Evolutionary conservation across 1,140 invertebrate genomes (phyloP).

Genomic region (Tetragnatha versicolor): DNA sequence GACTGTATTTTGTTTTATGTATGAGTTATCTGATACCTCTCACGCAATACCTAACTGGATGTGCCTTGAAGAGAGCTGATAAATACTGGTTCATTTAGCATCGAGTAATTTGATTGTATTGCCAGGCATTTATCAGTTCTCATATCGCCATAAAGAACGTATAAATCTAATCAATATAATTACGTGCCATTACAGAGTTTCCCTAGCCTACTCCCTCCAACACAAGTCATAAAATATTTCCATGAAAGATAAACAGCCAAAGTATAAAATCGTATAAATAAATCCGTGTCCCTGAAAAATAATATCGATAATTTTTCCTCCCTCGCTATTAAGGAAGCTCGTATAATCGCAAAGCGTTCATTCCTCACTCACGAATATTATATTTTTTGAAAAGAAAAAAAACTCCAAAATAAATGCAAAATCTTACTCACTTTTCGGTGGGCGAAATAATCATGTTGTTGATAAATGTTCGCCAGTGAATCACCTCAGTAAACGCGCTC

Average conservation of each 20-base stretch:
- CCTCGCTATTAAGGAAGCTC: background rate
- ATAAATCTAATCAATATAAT: no score
- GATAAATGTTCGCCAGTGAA: constrained; percentile 46
- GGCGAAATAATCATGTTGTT: constrained; percentile 46
- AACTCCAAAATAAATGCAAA: constrained; percentile 18
- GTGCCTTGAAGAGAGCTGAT: no score
- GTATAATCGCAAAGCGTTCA: background rate
- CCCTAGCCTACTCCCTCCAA: no score
- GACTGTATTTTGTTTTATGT: no score
- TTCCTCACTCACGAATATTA: constrained; percentile 46
- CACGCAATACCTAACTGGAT: no score
- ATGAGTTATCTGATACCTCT: no score
- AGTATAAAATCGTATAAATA: background rate
- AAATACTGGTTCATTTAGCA: no score
- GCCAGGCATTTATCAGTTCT: no score
- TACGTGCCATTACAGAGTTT: no score
- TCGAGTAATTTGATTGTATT: no score
- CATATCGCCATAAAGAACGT: no score
- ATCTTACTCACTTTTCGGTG: background rate
- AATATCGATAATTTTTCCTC: constrained; percentile 10
- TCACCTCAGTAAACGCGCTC: constrained; percentile 40
- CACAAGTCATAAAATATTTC: no score
- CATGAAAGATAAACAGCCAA: background rate
- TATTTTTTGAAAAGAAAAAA: constrained; percentile 18
- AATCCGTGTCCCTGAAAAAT: background rate